These are phyloP conservation scores for Coleophora flavipennella DNA, from an alignment of 2,888 invertebrate genomes.

Conservation along the genomic window DNA sequence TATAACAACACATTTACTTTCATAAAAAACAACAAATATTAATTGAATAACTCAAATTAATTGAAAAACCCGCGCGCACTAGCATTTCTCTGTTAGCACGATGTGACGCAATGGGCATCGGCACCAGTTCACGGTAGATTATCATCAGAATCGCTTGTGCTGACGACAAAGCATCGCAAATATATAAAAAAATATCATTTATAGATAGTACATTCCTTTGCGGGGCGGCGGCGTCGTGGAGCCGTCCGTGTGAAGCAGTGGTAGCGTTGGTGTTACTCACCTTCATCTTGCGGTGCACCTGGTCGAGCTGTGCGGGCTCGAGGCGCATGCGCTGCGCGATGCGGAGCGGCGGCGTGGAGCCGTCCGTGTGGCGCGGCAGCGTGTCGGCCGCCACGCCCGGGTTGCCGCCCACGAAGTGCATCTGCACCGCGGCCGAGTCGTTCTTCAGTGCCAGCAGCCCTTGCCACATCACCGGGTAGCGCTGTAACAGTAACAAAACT, in stretches of 20 bases:
- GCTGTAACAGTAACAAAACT: slow-evolving; percentile 57
- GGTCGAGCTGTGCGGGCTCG: slow-evolving; percentile 95
- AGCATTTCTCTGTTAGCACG: no score
- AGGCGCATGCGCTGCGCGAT: slow-evolving; percentile 98
- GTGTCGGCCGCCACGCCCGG: slow-evolving; percentile 90
- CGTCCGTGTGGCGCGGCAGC: slow-evolving; percentile 87
- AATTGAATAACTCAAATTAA: no score
- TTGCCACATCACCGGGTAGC: slow-evolving; percentile 98
- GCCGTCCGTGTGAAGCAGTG: no score
- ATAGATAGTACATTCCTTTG: no score
- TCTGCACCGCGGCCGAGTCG: slow-evolving; percentile 97
- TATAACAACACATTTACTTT: slow-evolving; percentile 19
- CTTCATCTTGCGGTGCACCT: slow-evolving; percentile 97
- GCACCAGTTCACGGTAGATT: no score
- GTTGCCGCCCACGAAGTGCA: slow-evolving; percentile 98
- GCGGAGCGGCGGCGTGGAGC: slow-evolving; percentile 87
- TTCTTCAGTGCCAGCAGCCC: slow-evolving; percentile 95
- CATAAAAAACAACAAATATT: no score
- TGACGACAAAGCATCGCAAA: no score
- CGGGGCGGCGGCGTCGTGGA: no score
- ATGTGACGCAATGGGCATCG: no score
- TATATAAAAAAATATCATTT: no score
- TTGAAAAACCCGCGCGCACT: no score
- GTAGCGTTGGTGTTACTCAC: slow-evolving; percentile 59
- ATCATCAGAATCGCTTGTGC: no score